Percentiles rank a stretch among this genome's conserved stretches.
Conservation (phyloP, 2,888 invertebrate genomes). For the Coelinius sp. region DNA sequence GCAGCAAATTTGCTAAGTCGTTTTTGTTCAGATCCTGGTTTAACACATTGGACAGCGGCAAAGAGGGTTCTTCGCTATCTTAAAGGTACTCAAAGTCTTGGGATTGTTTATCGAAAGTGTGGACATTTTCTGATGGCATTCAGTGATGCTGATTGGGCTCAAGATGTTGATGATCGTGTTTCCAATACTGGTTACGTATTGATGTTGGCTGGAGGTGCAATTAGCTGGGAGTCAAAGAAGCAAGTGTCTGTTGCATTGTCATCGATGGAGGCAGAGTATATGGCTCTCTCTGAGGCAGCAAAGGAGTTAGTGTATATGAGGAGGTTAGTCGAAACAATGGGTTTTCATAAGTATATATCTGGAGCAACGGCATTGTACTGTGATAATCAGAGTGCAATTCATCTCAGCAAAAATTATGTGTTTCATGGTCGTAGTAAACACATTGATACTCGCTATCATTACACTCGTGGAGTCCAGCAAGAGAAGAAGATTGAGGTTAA, state of each 20-base stretch:
- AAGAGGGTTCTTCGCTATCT: constrained; percentile 50
- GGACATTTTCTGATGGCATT: constrained; percentile 37
- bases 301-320: constrained; percentile 38
- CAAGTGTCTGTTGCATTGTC: constrained; percentile 38
- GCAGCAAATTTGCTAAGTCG: constrained; percentile 39
- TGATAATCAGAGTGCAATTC: neutral
- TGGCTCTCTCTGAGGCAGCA: constrained; percentile 39
- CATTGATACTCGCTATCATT: constrained; percentile 37
- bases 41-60: constrained; percentile 51
- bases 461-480: neutral
- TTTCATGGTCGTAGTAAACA: constrained; percentile 30
- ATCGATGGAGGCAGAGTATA: constrained; percentile 37
- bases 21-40: constrained; percentile 35
- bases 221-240: constrained; percentile 41
- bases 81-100: constrained; percentile 42
- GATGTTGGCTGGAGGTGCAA: constrained; percentile 29
- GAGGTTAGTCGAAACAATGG: neutral
- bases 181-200: constrained; percentile 49
- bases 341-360: constrained; percentile 33
- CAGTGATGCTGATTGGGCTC: constrained; percentile 50
- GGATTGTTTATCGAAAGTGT: constrained; percentile 38
- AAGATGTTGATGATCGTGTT: constrained; percentile 37
- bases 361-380: neutral
- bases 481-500: neutral
- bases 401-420: neutral